These are phyloP conservation scores for Melangyna quadrimaculata DNA, from an alignment of 2,888 invertebrate genomes.

Conservation along the genomic window DNA sequence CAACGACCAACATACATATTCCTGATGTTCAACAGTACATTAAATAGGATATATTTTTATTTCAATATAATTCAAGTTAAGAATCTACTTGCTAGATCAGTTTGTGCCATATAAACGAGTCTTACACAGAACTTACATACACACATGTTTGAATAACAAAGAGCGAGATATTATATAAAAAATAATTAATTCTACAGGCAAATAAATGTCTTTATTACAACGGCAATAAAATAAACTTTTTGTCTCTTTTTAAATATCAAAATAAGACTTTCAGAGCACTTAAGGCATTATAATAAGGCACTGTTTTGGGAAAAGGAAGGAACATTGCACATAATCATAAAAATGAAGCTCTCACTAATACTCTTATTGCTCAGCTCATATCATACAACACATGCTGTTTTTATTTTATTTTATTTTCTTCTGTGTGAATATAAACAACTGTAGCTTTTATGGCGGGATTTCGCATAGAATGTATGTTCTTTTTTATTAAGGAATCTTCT, in stretches of 20 bases:
- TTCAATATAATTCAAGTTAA: neutral
- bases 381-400: neutral
- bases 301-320: neutral
- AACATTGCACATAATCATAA: constrained; percentile 53
- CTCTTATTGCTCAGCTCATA: constrained; percentile 30
- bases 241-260: constrained; percentile 2
- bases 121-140: neutral
- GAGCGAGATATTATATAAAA: neutral
- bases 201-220: constrained; percentile 26
- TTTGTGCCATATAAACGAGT: neutral
- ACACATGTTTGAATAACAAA: neutral
- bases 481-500: constrained; percentile 45
- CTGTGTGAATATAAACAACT: constrained; percentile 17
- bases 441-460: constrained; percentile 38
- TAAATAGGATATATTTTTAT: constrained; percentile 2
- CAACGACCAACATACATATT: neutral
- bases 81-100: neutral
- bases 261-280: constrained; percentile 18
- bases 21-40: neutral
- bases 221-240: neutral
- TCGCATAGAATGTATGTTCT: constrained; percentile 41
- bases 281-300: constrained; percentile 25
- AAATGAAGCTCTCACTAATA: constrained; percentile 34
- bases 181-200: constrained; percentile 25
- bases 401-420: no score